Evolutionary conservation across 92 coral and sea anemone species (phyloP).

Genomic region (Micromussa lordhowensis): DNA sequence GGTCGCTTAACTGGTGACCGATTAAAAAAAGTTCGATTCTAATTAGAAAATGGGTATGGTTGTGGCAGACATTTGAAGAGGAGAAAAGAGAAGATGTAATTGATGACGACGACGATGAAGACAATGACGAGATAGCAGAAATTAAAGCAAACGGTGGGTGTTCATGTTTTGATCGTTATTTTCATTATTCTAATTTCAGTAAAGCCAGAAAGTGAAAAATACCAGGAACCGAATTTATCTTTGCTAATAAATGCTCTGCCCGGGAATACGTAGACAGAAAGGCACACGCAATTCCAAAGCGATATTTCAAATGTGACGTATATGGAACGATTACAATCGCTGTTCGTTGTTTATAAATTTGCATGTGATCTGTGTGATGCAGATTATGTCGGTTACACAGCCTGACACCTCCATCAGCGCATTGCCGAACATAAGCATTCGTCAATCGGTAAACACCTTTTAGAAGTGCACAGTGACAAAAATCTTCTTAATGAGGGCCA

Average conservation of each 20-base stretch:
- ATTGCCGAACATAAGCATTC: no score
- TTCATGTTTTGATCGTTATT: background rate
- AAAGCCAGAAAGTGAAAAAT: background rate
- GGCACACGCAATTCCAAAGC: background rate
- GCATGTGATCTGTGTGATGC: no score
- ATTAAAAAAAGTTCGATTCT: no score
- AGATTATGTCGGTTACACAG: no score
- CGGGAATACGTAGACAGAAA: background rate
- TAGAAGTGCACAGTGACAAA: no score
- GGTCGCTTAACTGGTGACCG: no score
- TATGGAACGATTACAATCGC: no score
- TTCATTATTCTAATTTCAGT: background rate
- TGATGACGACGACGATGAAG: constrained; percentile 51
- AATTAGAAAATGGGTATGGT: background rate
- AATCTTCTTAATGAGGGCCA: no score
- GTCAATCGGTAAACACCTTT: no score
- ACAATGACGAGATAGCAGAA: background rate
- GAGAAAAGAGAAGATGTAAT: constrained; percentile 48
- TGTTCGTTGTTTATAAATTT: no score
- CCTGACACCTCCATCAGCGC: no score
- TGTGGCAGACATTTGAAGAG: constrained; percentile 75
- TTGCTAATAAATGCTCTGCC: background rate
- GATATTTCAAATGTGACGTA: no score
- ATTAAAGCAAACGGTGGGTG: constrained; percentile 41
- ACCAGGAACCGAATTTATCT: background rate